phyloP scores from a whole-genome alignment of 1,140 invertebrate species.

The Pseudoatta argentina region DNA sequence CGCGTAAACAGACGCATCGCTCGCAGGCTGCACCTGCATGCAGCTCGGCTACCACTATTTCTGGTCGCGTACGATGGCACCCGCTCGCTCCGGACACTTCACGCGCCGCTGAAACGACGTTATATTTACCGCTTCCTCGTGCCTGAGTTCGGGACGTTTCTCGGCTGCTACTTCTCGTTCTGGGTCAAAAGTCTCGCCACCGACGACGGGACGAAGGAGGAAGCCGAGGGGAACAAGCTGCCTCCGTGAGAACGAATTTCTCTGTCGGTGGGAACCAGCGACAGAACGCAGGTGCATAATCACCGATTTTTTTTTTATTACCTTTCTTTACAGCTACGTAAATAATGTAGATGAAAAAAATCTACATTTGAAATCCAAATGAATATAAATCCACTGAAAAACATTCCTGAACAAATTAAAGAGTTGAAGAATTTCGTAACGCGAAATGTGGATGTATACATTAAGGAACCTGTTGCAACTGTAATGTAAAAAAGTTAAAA shows the following conservation, averaged over 20 bases:
- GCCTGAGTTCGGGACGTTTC: slow-evolving; percentile 67
- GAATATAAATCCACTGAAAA: not conserved
- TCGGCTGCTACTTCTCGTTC: slow-evolving; percentile 70
- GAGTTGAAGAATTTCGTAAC: not conserved
- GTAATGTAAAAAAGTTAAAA: not conserved
- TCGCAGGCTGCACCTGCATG: slow-evolving; percentile 61
- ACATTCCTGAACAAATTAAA: not conserved
- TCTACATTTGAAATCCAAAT: slow-evolving; percentile 3
- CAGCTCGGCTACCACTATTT: slow-evolving; percentile 64
- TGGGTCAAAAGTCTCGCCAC: slow-evolving; percentile 76
- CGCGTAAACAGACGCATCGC: slow-evolving; percentile 46
- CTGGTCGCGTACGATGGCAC: slow-evolving; percentile 57
- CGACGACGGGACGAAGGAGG: slow-evolving; percentile 42
- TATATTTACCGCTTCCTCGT: slow-evolving; percentile 80
- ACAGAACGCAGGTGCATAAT: not conserved
- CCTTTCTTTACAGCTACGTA: not conserved
- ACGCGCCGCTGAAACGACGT: slow-evolving; percentile 71
- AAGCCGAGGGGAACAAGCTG: slow-evolving; percentile 54
- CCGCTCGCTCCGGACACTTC: slow-evolving; percentile 56
- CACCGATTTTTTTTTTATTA: slow-evolving; percentile 13
- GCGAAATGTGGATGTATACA: too few relatives aligned
- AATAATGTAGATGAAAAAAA: not conserved
- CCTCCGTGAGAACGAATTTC: slow-evolving; percentile 55
- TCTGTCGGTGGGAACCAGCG: slow-evolving; percentile 17
- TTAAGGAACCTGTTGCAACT: not conserved